Evolutionary conservation across 2,888 invertebrate species (phyloP).

Genomic region (Megastigmus dorsalis): DNA sequence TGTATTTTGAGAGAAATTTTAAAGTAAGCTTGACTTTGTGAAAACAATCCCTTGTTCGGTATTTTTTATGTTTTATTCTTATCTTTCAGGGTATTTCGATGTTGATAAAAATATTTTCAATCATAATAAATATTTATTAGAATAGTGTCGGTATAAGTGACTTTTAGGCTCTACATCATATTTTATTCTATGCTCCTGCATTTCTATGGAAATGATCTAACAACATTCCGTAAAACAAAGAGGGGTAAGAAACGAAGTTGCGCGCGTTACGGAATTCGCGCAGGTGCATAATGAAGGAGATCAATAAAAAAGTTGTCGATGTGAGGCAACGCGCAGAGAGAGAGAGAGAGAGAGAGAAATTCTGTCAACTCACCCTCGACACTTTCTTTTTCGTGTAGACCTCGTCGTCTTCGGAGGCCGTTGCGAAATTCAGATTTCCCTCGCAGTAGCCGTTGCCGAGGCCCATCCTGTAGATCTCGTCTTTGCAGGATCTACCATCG

Average conservation of each 20-base stretch:
- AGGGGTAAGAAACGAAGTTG: neutral
- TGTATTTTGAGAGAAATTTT: too few species aligned
- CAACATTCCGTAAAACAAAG: too few species aligned
- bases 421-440: conserved; percentile 72
- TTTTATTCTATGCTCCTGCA: too few species aligned
- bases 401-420: conserved; percentile 73
- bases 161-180: too few species aligned
- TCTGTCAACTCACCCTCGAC: conserved; percentile 68
- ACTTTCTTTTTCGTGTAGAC: conserved; percentile 73
- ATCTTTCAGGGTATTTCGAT: too few species aligned
- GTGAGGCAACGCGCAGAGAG: neutral
- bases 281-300: neutral
- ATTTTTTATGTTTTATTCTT: too few species aligned
- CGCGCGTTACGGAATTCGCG: neutral
- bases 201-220: too few species aligned
- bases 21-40: too few species aligned
- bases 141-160: too few species aligned
- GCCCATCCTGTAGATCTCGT: conserved; percentile 72
- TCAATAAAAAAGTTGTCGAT: neutral
- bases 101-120: too few species aligned
- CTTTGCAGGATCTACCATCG: conserved; percentile 72
- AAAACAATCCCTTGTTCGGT: too few species aligned
- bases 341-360: conserved; percentile 24
- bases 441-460: conserved; percentile 71
- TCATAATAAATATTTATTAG: too few species aligned